Evolutionary conservation across 2,113 vertebrate species (phyloP).

Genomic region (crab-eating macaque (Macaca fascicularis)): DNA sequence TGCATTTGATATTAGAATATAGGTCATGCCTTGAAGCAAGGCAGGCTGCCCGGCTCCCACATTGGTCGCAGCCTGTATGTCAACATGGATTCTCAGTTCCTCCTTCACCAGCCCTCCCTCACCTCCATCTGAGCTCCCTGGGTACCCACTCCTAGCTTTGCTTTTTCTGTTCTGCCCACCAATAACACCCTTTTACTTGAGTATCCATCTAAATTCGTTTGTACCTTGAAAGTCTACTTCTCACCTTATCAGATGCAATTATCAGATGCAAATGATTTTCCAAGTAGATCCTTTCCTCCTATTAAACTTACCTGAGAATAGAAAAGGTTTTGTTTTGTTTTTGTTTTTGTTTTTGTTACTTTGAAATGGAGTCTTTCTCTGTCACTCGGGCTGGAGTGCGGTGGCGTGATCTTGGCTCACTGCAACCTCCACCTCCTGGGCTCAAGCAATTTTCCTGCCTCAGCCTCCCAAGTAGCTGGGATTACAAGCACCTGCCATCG

Average conservation of each 20-base stretch:
- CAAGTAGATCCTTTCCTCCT: no score
- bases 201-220: rapidly evolving
- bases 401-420: neutral
- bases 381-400: neutral
- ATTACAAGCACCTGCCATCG: neutral
- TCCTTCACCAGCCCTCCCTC: neutral
- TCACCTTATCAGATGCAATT: rapidly evolving
- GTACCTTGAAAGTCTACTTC: neutral
- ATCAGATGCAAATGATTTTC: neutral
- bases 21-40: conserved; percentile 17
- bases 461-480: neutral
- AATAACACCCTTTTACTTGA: rapidly evolving
- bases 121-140: rapidly evolving
- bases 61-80: rapidly evolving
- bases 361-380: neutral
- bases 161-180: neutral
- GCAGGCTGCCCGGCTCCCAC: rapidly evolving
- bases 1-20: neutral
- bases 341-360: no score
- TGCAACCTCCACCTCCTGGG: neutral
- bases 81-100: rapidly evolving
- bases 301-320: neutral
- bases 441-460: no score
- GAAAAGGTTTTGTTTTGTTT: neutral
- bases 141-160: rapidly evolving